Conservation (phyloP, 2,113 vertebrate genomes). For the Phrynosoma blainvillii region DNA sequence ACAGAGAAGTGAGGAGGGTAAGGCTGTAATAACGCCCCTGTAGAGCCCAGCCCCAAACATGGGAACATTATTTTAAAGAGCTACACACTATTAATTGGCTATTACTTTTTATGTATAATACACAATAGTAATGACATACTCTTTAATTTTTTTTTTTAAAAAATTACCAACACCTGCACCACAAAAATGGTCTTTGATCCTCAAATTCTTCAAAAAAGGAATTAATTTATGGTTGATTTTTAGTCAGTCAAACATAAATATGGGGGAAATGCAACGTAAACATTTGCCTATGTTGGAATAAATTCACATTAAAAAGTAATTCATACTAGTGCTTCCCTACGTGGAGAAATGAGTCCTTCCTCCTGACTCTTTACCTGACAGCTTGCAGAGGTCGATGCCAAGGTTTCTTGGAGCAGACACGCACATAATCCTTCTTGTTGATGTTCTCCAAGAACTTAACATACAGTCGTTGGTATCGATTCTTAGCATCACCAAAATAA, state of each 20-base stretch:
- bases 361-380: conserved; percentile 75
- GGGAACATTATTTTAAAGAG: no score
- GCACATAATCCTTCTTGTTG: conserved; percentile 93
- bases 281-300: neutral
- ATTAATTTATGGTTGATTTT: neutral
- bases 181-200: no score
- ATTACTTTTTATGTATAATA: no score
- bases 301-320: neutral
- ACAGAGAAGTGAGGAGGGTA: neutral
- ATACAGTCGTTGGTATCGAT: conserved; percentile 90
- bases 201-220: neutral
- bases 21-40: no score
- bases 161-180: no score
- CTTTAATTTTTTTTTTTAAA: no score
- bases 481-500: conserved; percentile 92
- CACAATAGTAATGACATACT: no score
- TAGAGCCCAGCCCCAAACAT: neutral
- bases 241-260: neutral
- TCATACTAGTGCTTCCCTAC: no score
- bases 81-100: no score
- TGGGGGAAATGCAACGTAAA: no score
- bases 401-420: conserved; percentile 89
- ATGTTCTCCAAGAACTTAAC: conserved; percentile 94
- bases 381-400: conserved; percentile 86
- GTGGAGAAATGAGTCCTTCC: no score